phyloP scores from a whole-genome alignment of 2,888 invertebrate species.

The Xylophagus ater region DNA sequence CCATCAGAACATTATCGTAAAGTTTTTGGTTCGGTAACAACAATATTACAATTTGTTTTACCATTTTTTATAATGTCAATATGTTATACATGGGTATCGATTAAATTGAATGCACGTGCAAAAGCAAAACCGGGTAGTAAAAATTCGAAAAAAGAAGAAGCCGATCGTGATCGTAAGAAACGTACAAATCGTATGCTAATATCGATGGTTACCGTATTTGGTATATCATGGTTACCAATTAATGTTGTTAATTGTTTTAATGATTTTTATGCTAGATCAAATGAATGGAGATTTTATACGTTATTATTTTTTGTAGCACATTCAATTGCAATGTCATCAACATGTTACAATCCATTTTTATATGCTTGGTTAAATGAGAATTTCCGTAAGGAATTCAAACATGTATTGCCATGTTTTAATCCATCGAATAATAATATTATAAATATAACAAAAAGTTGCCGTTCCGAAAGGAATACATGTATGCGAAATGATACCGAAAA shows the following conservation, averaged over 20 bases:
- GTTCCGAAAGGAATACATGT: constrained; percentile 36
- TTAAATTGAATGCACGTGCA: constrained; percentile 73
- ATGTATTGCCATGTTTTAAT: constrained; percentile 56
- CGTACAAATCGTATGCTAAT: constrained; percentile 95
- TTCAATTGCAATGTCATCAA: constrained; percentile 88
- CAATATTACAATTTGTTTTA: constrained; percentile 83
- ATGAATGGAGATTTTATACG: constrained; percentile 70
- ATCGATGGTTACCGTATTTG: constrained; percentile 93
- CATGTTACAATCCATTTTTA: constrained; percentile 92
- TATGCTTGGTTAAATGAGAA: constrained; percentile 94
- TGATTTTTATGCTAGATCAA: constrained; percentile 64
- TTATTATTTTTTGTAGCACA: constrained; percentile 85
- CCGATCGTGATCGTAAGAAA: constrained; percentile 79
- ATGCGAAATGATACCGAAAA: constrained; percentile 23
- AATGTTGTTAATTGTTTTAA: constrained; percentile 81
- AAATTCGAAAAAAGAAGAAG: constrained; percentile 75
- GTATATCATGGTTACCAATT: constrained; percentile 89
- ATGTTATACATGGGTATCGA: constrained; percentile 87
- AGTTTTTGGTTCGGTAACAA: constrained; percentile 77
- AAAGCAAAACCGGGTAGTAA: constrained; percentile 75
- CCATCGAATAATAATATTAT: constrained; percentile 38
- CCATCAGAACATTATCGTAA: constrained; percentile 68
- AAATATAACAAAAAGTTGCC: constrained; percentile 31
- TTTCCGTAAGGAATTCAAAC: constrained; percentile 86
- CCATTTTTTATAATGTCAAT: constrained; percentile 90